phyloP scores from a whole-genome alignment of 2,888 invertebrate genomes.

The Zelleria hepariella region DNA sequence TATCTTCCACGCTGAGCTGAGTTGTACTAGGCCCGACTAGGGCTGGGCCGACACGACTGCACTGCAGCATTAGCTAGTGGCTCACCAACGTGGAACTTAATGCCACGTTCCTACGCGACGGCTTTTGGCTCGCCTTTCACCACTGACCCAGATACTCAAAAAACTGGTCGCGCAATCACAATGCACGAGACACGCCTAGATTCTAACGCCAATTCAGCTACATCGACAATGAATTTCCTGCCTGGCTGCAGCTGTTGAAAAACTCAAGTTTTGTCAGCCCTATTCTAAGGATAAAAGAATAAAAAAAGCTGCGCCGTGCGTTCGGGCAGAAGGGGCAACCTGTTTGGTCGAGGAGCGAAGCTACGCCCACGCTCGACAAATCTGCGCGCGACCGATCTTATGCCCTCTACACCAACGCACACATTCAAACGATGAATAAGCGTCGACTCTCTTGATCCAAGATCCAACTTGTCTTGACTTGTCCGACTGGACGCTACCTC shows the following conservation, averaged over 20 bases:
- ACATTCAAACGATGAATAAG: slow-evolving; percentile 7
- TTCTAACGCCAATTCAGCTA: background rate
- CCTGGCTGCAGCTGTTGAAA: slow-evolving; percentile 11
- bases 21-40: slow-evolving; percentile 49
- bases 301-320: slow-evolving; percentile 28
- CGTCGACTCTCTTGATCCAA: slow-evolving; percentile 3
- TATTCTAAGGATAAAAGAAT: slow-evolving; percentile 44
- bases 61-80: background rate
- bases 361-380: slow-evolving; percentile 63
- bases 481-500: slow-evolving; percentile 2
- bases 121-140: slow-evolving; percentile 58
- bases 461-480: slow-evolving; percentile 8
- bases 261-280: slow-evolving; percentile 33
- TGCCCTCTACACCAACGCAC: slow-evolving; percentile 19
- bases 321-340: slow-evolving; percentile 37
- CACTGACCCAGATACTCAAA: slow-evolving; percentile 65
- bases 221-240: slow-evolving; percentile 19
- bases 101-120: background rate
- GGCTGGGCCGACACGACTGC: slow-evolving; percentile 27
- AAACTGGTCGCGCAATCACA: slow-evolving; percentile 61
- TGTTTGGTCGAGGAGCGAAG: slow-evolving; percentile 54
- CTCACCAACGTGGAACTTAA: background rate
- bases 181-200: slow-evolving; percentile 30
- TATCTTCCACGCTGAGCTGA: slow-evolving; percentile 51
- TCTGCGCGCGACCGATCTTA: slow-evolving; percentile 46